Percentiles rank a stretch among this genome's conserved stretches.
Evolutionary conservation across 2,113 vertebrate genomes (phyloP).

Genomic region (Spilogale gracilis): DNA sequence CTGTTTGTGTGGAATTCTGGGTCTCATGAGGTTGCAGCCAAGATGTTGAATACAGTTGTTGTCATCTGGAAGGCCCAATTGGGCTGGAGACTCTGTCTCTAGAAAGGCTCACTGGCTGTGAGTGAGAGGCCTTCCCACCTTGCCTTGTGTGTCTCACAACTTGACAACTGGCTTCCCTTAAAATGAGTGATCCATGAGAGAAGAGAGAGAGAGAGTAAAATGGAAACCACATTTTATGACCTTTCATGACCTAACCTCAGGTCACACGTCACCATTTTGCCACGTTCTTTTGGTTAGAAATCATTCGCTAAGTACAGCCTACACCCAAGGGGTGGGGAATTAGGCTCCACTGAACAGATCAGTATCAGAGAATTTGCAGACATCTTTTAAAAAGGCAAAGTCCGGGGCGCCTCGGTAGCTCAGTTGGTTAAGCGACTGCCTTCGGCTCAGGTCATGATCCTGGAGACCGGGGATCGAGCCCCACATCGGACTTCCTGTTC

Average conservation of each 20-base stretch:
- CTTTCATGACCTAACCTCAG: background rate
- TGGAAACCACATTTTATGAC: background rate
- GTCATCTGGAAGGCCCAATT: background rate
- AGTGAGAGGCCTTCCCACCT: background rate
- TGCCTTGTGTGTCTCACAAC: background rate
- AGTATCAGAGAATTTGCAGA: background rate
- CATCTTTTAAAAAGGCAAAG: background rate
- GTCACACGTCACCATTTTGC: background rate
- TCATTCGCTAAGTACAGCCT: background rate
- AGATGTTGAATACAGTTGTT: background rate
- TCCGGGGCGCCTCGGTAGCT: no score
- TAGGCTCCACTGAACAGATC: background rate
- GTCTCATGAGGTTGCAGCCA: background rate
- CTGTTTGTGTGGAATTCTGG: background rate
- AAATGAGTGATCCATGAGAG: background rate
- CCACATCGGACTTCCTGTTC: no score
- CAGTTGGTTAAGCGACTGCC: no score
- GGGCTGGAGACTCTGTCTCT: background rate
- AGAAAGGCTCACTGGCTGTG: background rate
- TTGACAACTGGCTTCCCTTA: background rate
- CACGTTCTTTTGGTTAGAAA: background rate
- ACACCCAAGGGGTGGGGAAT: background rate
- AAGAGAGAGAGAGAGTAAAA: background rate
- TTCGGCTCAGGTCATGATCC: no score
- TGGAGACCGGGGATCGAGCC: no score